Conservation (phyloP, 2,113 vertebrate species). For the Sinocyclocheilus maitianheensis region DNA sequence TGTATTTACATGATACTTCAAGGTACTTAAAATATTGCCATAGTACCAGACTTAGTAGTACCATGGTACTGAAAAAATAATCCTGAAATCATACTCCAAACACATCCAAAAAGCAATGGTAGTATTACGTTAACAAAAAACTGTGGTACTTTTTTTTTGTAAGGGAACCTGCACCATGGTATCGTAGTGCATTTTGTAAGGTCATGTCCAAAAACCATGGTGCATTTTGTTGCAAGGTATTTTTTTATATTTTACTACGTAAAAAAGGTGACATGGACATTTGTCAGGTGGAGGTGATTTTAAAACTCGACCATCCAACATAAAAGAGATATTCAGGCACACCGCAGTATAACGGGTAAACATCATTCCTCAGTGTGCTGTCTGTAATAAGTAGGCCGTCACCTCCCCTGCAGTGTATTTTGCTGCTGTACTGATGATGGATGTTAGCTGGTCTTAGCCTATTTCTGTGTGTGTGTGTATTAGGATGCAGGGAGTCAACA, state of each 20-base stretch:
- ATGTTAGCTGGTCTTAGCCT: conserved; percentile 18
- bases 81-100: too few species aligned
- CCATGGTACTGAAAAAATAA: neutral
- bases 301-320: neutral
- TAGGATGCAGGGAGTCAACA: conserved; percentile 98
- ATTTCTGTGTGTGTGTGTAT: conserved; percentile 18
- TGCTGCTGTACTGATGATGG: conserved; percentile 30
- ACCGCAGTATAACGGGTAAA: neutral
- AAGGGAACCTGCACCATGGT: too few species aligned
- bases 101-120: too few species aligned
- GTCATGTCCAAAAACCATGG: too few species aligned
- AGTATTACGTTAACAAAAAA: too few species aligned
- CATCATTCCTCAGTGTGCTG: conserved; percentile 10
- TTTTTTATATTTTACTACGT: neutral
- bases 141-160: too few species aligned
- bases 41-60: neutral
- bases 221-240: neutral
- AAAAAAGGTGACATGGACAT: neutral
- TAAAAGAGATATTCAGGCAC: neutral
- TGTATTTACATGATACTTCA: neutral
- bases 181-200: too few species aligned
- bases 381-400: conserved; percentile 24
- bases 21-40: neutral
- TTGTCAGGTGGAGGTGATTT: neutral
- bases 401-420: conserved; percentile 27